Evolutionary conservation across 2,888 invertebrate species (phyloP).

Genomic region (Acrocera orbiculus): DNA sequence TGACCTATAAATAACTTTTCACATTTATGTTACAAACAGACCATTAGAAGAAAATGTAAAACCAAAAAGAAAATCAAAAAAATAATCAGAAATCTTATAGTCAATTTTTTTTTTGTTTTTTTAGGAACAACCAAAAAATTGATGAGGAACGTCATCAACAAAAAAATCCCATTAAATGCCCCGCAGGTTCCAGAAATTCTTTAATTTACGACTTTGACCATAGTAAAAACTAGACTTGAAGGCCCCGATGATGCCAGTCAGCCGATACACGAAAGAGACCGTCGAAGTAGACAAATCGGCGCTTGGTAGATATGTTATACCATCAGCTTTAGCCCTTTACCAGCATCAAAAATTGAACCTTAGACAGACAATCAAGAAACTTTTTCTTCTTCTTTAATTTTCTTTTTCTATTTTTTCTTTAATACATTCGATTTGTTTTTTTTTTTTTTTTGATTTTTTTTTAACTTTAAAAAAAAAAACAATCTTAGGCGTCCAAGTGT

Average conservation of each 20-base stretch:
- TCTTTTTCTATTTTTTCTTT: too few relatives aligned
- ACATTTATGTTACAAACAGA: too few relatives aligned
- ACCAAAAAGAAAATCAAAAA: neutral
- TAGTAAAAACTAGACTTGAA: conserved; percentile 6
- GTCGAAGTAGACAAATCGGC: conserved; percentile 11
- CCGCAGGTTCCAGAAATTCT: conserved; percentile 7
- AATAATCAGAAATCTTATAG: too few relatives aligned
- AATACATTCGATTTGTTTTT: too few relatives aligned
- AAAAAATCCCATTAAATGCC: conserved; percentile 6
- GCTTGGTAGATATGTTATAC: conserved; percentile 3
- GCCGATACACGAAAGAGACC: neutral
- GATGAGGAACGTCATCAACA: too few relatives aligned
- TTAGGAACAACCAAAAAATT: neutral
- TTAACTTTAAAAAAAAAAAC: too few relatives aligned
- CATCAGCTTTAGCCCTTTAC: neutral
- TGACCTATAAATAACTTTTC: conserved; percentile 6
- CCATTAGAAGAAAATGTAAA: too few relatives aligned
- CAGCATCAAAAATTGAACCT: conserved; percentile 1
- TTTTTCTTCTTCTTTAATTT: too few relatives aligned
- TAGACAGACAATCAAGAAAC: too few relatives aligned
- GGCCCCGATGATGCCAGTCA: too few relatives aligned
- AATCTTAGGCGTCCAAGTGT: conserved; percentile 8
- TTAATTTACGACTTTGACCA: conserved; percentile 8
- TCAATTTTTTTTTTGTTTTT: conserved; percentile 1
- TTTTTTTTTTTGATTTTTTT: too few relatives aligned